Percentiles rank a stretch among this genome's conserved stretches.
Conservation (phyloP, 2,113 vertebrate species). For the Tamias sibiricus region DNA sequence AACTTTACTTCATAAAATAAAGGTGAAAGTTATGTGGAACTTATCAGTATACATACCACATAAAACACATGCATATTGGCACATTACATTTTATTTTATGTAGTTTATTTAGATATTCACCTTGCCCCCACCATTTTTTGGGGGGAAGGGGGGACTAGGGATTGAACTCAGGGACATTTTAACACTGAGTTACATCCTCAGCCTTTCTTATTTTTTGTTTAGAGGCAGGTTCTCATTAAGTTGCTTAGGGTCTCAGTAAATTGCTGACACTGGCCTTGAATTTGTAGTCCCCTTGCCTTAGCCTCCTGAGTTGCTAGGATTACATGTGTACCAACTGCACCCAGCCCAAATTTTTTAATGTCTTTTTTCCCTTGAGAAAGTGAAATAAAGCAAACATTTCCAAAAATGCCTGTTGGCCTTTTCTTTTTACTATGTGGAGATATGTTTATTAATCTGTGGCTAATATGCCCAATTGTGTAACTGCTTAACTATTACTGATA, state of each 20-base stretch:
- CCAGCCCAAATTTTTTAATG: too few relatives aligned
- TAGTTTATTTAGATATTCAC: neutral
- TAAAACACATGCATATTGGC: neutral
- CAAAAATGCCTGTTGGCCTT: neutral
- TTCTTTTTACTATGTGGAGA: neutral
- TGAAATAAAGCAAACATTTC: slow-evolving; percentile 28
- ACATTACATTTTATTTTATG: neutral
- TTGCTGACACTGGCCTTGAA: too few relatives aligned
- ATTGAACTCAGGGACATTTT: too few relatives aligned
- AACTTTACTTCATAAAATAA: slow-evolving; percentile 10
- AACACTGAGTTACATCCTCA: too few relatives aligned
- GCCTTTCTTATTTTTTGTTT: too few relatives aligned
- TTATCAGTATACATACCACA: neutral
- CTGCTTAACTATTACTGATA: neutral
- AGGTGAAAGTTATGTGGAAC: neutral
- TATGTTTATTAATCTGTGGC: neutral
- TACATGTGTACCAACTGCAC: too few relatives aligned
- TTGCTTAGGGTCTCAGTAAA: too few relatives aligned
- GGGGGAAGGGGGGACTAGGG: too few relatives aligned
- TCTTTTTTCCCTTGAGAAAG: neutral
- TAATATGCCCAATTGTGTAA: neutral
- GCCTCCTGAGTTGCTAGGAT: too few relatives aligned
- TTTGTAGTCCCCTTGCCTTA: too few relatives aligned
- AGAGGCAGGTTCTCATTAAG: too few relatives aligned
- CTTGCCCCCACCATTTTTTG: neutral